A percentile compares a stretch with the other conserved stretches of the same genome.
Evolutionary conservation across 2,797 vertebrate species (phyloP).

Genomic region (Tachyglossus aculeatus): DNA sequence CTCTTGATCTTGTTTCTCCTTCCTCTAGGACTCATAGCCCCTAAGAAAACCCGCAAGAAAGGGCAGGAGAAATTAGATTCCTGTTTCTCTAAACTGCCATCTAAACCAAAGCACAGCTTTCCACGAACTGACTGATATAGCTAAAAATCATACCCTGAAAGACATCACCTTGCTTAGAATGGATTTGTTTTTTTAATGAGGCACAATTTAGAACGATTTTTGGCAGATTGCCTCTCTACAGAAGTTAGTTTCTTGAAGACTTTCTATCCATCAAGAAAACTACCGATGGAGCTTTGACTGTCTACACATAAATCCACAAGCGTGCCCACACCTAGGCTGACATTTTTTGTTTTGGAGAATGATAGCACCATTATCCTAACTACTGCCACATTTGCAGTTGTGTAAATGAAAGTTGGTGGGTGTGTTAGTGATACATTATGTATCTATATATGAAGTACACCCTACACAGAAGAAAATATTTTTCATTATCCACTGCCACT

Average conservation of each 20-base stretch:
- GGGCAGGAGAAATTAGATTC: constrained; percentile 18
- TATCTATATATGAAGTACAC: not conserved
- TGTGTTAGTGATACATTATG: constrained; percentile 21
- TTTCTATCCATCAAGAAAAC: not conserved
- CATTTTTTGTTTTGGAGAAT: constrained; percentile 2
- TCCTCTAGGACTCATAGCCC: not conserved
- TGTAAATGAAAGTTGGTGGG: rapidly evolving
- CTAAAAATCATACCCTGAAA: constrained; percentile 20
- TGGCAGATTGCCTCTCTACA: not conserved
- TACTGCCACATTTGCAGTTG: not conserved
- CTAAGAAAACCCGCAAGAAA: not conserved
- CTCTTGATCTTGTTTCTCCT: constrained; percentile 21
- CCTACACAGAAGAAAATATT: constrained; percentile 14
- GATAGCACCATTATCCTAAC: rapidly evolving
- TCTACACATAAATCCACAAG: too few species aligned
- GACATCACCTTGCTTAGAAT: constrained; percentile 4
- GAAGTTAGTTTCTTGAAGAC: constrained; percentile 8
- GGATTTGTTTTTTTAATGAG: constrained; percentile 26
- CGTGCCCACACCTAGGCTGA: constrained; percentile 2
- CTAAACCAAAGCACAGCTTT: constrained; percentile 22
- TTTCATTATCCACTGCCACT: constrained; percentile 39
- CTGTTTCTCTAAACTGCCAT: not conserved
- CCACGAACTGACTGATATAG: constrained; percentile 11
- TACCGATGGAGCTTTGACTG: rapidly evolving
- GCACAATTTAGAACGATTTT: constrained; percentile 19